Percentiles rank a stretch among this genome's conserved stretches.
phyloP scores from a whole-genome alignment of 2,888 invertebrate genomes.

The Bombylius major region DNA sequence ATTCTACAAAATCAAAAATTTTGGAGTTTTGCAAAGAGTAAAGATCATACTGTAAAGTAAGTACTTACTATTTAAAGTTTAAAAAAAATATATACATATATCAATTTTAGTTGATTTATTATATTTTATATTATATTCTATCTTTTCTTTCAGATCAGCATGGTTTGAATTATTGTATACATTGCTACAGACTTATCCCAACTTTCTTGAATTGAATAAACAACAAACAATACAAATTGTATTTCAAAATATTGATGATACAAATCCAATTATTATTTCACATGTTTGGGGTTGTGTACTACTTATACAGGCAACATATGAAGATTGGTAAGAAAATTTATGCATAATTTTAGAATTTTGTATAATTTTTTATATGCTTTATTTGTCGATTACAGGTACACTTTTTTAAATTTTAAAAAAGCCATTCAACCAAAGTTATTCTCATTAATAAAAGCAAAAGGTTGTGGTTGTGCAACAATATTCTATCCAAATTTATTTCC shows the following conservation, averaged over 20 bases:
- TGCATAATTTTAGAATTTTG: neutral
- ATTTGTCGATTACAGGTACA: slow-evolving; percentile 20
- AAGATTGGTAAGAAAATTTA: slow-evolving; percentile 30
- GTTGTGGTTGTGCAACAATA: slow-evolving; percentile 60
- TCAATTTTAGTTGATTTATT: no score
- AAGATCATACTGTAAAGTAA: slow-evolving; percentile 37
- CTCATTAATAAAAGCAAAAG: slow-evolving; percentile 52
- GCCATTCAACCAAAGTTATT: slow-evolving; percentile 59
- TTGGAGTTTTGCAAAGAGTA: slow-evolving; percentile 57
- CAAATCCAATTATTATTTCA: slow-evolving; percentile 51
- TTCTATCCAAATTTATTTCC: slow-evolving; percentile 66
- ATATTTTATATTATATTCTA: no score
- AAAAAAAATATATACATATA: neutral
- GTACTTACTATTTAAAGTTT: neutral
- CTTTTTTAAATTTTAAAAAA: slow-evolving; percentile 57
- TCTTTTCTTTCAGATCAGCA: slow-evolving; percentile 36
- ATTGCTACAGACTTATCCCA: slow-evolving; percentile 44
- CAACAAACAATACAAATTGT: slow-evolving; percentile 44
- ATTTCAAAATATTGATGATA: slow-evolving; percentile 53
- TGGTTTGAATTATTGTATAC: slow-evolving; percentile 55
- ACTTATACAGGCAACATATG: slow-evolving; percentile 43
- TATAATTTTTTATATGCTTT: neutral
- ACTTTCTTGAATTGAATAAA: slow-evolving; percentile 43
- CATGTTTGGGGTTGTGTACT: slow-evolving; percentile 66
- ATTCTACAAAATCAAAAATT: slow-evolving; percentile 50